These are phyloP conservation scores for Drosophila rubida DNA, from an alignment of 2,888 invertebrate species.

Conservation along the genomic window DNA sequence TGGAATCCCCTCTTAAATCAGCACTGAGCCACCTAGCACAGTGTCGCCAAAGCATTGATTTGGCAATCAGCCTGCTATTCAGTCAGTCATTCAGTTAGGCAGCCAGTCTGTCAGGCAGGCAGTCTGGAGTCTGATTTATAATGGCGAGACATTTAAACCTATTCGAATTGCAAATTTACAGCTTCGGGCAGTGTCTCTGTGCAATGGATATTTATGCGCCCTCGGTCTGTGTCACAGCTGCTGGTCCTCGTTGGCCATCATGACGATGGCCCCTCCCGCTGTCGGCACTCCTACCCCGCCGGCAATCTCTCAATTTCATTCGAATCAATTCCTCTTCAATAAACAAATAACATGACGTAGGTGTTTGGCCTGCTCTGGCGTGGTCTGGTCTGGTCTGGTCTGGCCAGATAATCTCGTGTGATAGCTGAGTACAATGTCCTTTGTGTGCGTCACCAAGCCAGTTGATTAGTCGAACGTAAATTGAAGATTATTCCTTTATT, in stretches of 20 bases:
- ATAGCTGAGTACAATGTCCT: conserved; percentile 20
- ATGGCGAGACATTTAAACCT: conserved; percentile 52
- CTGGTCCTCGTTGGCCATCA: conserved; percentile 18
- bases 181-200: conserved; percentile 23
- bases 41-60: conserved; percentile 5
- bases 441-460: conserved; percentile 1
- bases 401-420: conserved; percentile 14
- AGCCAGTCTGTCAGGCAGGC: not conserved
- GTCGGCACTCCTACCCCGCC: not conserved
- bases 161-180: conserved; percentile 58
- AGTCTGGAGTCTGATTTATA: conserved; percentile 48
- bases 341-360: conserved; percentile 56
- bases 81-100: conserved; percentile 4
- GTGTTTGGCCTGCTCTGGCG: conserved; percentile 26
- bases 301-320: conserved; percentile 32
- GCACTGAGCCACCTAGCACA: not conserved
- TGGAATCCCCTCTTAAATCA: not conserved
- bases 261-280: not conserved
- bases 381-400: conserved; percentile 6
- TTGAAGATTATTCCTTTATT: conserved; percentile 4
- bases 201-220: conserved; percentile 48
- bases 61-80: conserved; percentile 8
- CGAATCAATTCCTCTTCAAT: conserved; percentile 65
- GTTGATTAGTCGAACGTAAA: conserved; percentile 5
- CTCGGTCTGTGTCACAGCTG: conserved; percentile 38